These are phyloP conservation scores for Microctenopoma stevenorrisi DNA, from an alignment of 2,797 vertebrate genomes.

Conservation along the genomic window DNA sequence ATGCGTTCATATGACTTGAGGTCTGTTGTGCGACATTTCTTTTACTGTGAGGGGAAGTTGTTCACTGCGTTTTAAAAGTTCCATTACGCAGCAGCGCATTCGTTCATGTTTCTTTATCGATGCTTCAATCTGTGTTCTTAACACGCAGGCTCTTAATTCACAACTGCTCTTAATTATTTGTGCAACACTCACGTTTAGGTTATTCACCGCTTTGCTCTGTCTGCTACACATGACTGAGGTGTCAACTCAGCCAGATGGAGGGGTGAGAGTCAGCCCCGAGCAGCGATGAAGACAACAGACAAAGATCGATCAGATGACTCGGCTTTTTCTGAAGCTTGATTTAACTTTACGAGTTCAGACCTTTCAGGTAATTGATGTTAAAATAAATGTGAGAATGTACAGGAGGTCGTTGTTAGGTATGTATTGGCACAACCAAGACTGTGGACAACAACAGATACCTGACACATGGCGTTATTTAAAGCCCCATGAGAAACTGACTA, in stretches of 20 bases:
- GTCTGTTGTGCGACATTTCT: neutral
- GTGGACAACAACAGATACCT: neutral
- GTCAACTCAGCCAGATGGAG: neutral
- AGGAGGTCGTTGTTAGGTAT: neutral
- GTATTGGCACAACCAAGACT: neutral
- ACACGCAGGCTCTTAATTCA: neutral
- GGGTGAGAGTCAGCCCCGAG: neutral
- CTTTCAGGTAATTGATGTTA: neutral
- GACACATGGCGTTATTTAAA: neutral
- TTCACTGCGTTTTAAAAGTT: neutral
- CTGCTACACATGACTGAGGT: neutral
- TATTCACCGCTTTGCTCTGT: neutral
- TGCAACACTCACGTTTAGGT: neutral
- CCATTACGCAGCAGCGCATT: conserved; percentile 1
- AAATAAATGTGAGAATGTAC: neutral
- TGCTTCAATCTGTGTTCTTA: neutral
- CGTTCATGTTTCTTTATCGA: conserved; percentile 9
- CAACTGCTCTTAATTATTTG: conserved; percentile 20
- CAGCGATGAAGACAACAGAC: neutral
- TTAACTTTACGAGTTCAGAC: neutral
- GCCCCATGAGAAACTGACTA: no score
- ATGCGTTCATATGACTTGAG: neutral
- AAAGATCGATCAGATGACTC: no score
- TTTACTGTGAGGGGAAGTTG: neutral
- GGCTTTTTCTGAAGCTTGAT: neutral